These are phyloP conservation scores for Acanthurus lineatus DNA, from an alignment of 2,797 vertebrate genomes.

Conservation along the genomic window DNA sequence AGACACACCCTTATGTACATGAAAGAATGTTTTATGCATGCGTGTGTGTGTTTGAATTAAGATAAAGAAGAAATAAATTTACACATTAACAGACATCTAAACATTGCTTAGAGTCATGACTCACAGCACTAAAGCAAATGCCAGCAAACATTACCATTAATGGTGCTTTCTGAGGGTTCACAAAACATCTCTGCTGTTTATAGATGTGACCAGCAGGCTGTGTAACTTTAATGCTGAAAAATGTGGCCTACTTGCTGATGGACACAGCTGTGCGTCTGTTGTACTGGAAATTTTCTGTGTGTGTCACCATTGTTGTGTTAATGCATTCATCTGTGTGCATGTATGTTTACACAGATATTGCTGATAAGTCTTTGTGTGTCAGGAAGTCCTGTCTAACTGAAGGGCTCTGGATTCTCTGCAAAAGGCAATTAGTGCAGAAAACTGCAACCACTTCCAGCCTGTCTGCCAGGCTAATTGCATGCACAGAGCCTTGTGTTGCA, in stretches of 20 bases:
- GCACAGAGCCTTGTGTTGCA: constrained; percentile 67
- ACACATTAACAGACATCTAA: constrained; percentile 15
- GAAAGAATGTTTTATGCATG: not conserved
- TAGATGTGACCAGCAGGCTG: constrained; percentile 2
- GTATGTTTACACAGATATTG: constrained; percentile 24
- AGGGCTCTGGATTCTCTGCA: constrained; percentile 51
- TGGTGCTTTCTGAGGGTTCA: constrained; percentile 31
- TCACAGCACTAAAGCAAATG: constrained; percentile 27
- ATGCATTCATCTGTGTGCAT: constrained; percentile 6
- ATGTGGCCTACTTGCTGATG: not conserved
- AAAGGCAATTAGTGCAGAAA: constrained; percentile 77
- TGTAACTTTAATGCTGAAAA: constrained; percentile 22
- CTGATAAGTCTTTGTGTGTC: constrained; percentile 44
- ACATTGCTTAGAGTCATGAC: constrained; percentile 26
- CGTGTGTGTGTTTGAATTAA: not conserved
- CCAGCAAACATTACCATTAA: constrained; percentile 45
- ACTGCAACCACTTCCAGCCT: constrained; percentile 71
- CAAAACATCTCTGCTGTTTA: constrained; percentile 43
- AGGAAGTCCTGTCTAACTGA: constrained; percentile 60
- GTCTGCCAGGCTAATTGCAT: constrained; percentile 76
- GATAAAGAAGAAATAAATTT: not conserved
- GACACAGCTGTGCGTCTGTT: constrained; percentile 6
- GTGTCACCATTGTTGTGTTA: constrained; percentile 6
- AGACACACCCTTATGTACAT: not conserved
- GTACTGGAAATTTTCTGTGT: not conserved